Base-by-base conservation (phyloP, 2,113 vertebrate species). In the Stercorarius parasiticus region DNA sequence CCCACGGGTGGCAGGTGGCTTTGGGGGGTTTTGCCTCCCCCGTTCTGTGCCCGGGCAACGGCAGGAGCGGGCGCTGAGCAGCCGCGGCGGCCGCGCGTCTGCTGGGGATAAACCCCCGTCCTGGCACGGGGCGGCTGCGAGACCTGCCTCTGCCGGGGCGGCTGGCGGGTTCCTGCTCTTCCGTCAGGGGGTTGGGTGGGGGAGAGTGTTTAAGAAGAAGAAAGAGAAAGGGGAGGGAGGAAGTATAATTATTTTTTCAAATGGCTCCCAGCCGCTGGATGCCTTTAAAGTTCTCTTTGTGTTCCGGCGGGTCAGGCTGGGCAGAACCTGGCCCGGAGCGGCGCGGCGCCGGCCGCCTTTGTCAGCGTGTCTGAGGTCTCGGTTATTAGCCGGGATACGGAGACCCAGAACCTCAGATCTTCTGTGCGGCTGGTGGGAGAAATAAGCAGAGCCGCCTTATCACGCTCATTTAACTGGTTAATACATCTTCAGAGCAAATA, bases 401-500 rank as follows among this genome's bases (percentile, higher is more conserved):
- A 87, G 81, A 36, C 52, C 66, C 78, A 56, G 59, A 76, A 71
- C 59, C 79, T 80, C 72, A 88, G 93, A 88, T 94, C 90, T 86
- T 55, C 32, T 2, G 3, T 83, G 71, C 0, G 4, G 62, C 84
- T 85, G 87, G 91, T 59, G 92, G 82, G 71, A 84, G 92, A 76
- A 23, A 87, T 62, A 76, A 83, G 92, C 90, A 32, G 92, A 88
- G 87, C 5, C 34, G 95, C 94, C 92, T 42, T 73, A 64, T 91
- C 94, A 84, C 3, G 47, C 95, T 96, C 95, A 82, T 93, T 94
- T 93, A 92, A 88, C 94, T 87, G 96, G 96, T 94, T 93, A 91
- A 86, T 97, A 80, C 95, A 95, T 88, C 93, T 86, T 88, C 94
- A 79, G 80, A 95, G 94, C 78, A 61, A 88, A 97, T 95, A 96